phyloP scores from a whole-genome alignment of 2,888 invertebrate species.

The Idaea dimidiata region DNA sequence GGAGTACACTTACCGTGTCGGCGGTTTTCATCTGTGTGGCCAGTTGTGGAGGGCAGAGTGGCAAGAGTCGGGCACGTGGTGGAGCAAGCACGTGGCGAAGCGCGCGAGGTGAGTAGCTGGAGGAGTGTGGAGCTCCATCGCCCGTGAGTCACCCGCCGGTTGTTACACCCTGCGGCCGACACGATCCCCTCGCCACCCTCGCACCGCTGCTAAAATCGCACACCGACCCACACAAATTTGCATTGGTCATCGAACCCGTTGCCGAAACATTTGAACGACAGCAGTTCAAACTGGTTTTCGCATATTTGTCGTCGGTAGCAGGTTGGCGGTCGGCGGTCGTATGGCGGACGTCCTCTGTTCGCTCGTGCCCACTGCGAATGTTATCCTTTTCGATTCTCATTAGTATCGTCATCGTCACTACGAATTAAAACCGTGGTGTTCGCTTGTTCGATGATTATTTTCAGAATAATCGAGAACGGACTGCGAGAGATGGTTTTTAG shows the following conservation, averaged over 20 bases:
- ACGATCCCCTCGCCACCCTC: slow-evolving; percentile 51
- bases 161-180: slow-evolving; percentile 43
- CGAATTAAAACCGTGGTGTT: slow-evolving; percentile 29
- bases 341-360: neutral
- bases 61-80: slow-evolving; percentile 29
- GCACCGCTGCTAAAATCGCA: slow-evolving; percentile 65
- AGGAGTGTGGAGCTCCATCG: slow-evolving; percentile 18
- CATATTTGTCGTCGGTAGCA: slow-evolving; percentile 62
- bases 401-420: slow-evolving; percentile 32
- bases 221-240: slow-evolving; percentile 53
- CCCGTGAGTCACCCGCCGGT: slow-evolving; percentile 70
- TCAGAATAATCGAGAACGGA: slow-evolving; percentile 36
- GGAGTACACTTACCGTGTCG: slow-evolving; percentile 98
- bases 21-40: slow-evolving; percentile 67
- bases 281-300: slow-evolving; percentile 75
- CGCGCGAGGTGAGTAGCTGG: slow-evolving; percentile 40
- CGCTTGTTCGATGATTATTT: slow-evolving; percentile 38
- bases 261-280: slow-evolving; percentile 69
- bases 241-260: slow-evolving; percentile 75
- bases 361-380: slow-evolving; percentile 38
- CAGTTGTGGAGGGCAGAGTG: slow-evolving; percentile 17
- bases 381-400: slow-evolving; percentile 57
- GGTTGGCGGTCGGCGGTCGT: slow-evolving; percentile 35
- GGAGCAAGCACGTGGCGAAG: slow-evolving; percentile 46
- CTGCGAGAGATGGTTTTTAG: neutral